phyloP scores from a whole-genome alignment of 2,113 vertebrate species.

The Dipodomys spectabilis region DNA sequence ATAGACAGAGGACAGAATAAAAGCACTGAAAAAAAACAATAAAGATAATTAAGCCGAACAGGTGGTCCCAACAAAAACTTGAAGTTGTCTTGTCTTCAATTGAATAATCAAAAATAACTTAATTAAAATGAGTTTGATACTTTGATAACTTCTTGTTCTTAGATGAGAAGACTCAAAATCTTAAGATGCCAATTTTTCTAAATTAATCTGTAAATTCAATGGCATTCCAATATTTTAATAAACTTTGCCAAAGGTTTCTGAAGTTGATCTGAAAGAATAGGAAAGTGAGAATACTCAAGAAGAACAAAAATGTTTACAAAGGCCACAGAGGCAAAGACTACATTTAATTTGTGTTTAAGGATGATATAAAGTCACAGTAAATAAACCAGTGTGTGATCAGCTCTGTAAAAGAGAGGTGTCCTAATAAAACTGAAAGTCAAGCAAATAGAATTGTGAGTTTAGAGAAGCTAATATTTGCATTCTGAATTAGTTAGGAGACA shows the following conservation, averaged over 20 bases:
- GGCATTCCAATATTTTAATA: constrained; percentile 11
- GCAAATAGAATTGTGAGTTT: constrained; percentile 18
- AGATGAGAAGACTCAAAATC: constrained; percentile 31
- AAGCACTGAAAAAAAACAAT: constrained; percentile 61
- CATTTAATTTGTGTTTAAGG: constrained; percentile 52
- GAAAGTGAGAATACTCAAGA: constrained; percentile 26
- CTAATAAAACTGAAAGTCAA: background rate
- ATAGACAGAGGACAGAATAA: constrained; percentile 40
- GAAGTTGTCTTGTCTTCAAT: constrained; percentile 66
- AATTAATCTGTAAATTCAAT: constrained; percentile 44
- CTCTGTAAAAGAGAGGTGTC: background rate
- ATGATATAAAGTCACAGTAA: constrained; percentile 23
- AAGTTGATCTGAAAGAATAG: constrained; percentile 51
- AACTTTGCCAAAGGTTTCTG: constrained; percentile 31
- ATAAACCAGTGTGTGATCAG: constrained; percentile 27
- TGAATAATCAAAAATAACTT: constrained; percentile 62
- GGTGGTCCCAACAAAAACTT: constrained; percentile 67
- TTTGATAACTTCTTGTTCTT: constrained; percentile 39
- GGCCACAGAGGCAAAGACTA: background rate
- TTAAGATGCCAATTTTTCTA: constrained; percentile 43
- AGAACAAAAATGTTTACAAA: constrained; percentile 27
- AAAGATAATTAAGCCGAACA: constrained; percentile 63
- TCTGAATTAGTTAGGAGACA: constrained; percentile 24
- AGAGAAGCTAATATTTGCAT: constrained; percentile 12
- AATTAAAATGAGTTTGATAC: constrained; percentile 72